Conservation (phyloP, 2,113 vertebrate species). For the Tamias sibiricus region DNA sequence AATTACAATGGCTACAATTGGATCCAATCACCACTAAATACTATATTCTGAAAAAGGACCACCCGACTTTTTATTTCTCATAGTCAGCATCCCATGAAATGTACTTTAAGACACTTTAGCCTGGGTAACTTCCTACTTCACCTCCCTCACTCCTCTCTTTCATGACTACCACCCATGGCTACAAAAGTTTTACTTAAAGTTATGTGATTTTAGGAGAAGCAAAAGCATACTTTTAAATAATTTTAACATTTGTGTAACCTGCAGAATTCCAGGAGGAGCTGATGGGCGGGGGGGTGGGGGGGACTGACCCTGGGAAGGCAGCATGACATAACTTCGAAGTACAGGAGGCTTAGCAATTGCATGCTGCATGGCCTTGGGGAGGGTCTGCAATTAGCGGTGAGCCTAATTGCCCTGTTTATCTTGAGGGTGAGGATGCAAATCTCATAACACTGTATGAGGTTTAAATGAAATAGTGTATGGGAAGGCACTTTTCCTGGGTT, state of each 20-base stretch:
- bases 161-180: not conserved
- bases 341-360: not conserved
- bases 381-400: not conserved
- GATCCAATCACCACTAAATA: too few relatives aligned
- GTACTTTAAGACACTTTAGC: not conserved
- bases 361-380: not conserved
- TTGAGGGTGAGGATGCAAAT: not conserved
- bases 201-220: not conserved
- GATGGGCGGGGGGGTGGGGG: too few relatives aligned
- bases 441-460: not conserved
- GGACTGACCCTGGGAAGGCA: not conserved
- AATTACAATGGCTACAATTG: too few relatives aligned
- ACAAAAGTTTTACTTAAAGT: conserved; percentile 15
- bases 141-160: conserved; percentile 34
- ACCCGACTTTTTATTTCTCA: too few relatives aligned
- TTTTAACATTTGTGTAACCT: not conserved
- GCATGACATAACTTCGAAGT: not conserved
- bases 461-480: not conserved
- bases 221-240: not conserved
- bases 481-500: not conserved
- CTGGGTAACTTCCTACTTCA: not conserved
- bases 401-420: not conserved
- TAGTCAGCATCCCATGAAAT: not conserved
- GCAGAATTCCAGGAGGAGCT: not conserved
- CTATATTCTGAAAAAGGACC: too few relatives aligned